Base-by-base conservation (phyloP, 2,888 invertebrate genomes). In the Acronicta alni region DNA sequence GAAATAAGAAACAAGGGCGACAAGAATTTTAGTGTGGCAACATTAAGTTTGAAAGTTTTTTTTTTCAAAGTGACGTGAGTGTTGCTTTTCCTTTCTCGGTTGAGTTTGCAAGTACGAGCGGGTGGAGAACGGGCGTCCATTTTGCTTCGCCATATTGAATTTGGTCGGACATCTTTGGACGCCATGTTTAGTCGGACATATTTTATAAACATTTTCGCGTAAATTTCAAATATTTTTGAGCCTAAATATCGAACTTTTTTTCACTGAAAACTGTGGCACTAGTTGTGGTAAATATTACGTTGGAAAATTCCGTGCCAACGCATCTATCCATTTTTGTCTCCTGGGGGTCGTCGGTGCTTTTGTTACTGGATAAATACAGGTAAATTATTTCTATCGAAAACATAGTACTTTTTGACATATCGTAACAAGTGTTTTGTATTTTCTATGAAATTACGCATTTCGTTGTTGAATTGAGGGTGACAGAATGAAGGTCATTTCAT, bases 161-260 rank as follows among this genome's bases (percentile, higher is more conserved):
- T 94, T 94, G 92, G 94, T 94, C 95, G 94, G 95, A 95, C 95
- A 95, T 95, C 94, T 95, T 95, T 95, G 95, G 95, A 95, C 95
- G 96, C 96, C 96, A 96, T 96, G 95, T 96, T 96, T 95, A 95
- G 95, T 95, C 96, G 95, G 96, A 96, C 96, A 96, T 96, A 95
- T 96, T 96, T 96, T 95, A 96, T 96, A 96, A 96, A 96, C 95
- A 96, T 94, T 94, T 94, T 94, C 93, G 92, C 92, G 92, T 95
- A 94, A 94, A 90, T 94, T 95, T 95, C 92, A 95, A 94, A 94
- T 94, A 93, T 93, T 94, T 92, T 92, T 88, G 80, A 84, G 89
- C 85, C 85, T 87, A 89, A 90, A 89, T 90, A 92, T 86, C 86
- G 83, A 92, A 92, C 89, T 90, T 93, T 94, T 84, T 93, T 93